These are phyloP conservation scores for Hofmannophila pseudospretella DNA, from an alignment of 2,888 invertebrate species.

Conservation along the genomic window DNA sequence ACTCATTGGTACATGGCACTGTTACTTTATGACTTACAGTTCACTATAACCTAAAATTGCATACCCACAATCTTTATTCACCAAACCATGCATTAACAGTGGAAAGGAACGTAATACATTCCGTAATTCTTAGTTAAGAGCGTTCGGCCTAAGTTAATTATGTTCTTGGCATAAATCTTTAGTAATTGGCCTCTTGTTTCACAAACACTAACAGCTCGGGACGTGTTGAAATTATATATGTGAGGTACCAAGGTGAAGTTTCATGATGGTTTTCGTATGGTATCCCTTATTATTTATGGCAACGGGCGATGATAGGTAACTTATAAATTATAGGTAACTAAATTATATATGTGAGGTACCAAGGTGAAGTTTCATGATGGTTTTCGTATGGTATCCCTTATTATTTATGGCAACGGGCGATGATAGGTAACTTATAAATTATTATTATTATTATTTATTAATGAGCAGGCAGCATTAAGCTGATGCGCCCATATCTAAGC, in stretches of 20 bases:
- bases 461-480: too few relatives aligned
- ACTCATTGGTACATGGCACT: too few relatives aligned
- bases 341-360: slow-evolving; percentile 71
- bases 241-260: slow-evolving; percentile 53
- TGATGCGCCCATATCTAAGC: too few relatives aligned
- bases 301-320: not conserved
- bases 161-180: slow-evolving; percentile 76
- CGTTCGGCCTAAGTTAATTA: slow-evolving; percentile 77
- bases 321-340: too few relatives aligned
- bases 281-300: slow-evolving; percentile 17
- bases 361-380: slow-evolving; percentile 51
- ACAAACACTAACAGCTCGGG: slow-evolving; percentile 67
- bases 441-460: too few relatives aligned
- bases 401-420: slow-evolving; percentile 2
- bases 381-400: slow-evolving; percentile 29
- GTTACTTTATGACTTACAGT: too few relatives aligned
- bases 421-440: not conserved
- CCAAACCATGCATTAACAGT: slow-evolving; percentile 19
- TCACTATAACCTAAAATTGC: not conserved
- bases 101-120: slow-evolving; percentile 42
- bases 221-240: slow-evolving; percentile 77
- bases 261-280: slow-evolving; percentile 38
- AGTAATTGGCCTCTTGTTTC: slow-evolving; percentile 77
- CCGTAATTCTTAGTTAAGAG: slow-evolving; percentile 70
- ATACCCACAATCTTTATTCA: slow-evolving; percentile 1